Conservation (phyloP, 2,888 invertebrate species). For the Drepana falcataria region DNA sequence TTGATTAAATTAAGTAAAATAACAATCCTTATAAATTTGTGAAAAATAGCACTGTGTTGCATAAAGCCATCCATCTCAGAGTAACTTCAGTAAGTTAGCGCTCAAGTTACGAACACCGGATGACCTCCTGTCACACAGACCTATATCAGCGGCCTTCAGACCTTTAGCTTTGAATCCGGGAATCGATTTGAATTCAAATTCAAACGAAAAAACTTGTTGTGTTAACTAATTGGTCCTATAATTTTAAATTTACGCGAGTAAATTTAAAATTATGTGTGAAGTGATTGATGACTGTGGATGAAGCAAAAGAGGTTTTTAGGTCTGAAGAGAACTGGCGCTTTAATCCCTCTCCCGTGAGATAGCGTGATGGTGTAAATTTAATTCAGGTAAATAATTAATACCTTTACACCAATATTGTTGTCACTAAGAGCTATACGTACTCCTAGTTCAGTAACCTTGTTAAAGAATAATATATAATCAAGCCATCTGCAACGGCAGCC, state of each 20-base stretch:
- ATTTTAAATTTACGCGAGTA: too few relatives aligned
- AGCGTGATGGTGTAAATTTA: too few relatives aligned
- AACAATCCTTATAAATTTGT: too few relatives aligned
- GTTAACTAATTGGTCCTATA: too few relatives aligned
- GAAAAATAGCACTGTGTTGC: not conserved
- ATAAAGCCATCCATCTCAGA: not conserved
- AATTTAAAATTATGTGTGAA: too few relatives aligned
- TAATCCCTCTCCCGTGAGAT: too few relatives aligned
- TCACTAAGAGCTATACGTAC: slow-evolving; percentile 19
- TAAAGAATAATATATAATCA: slow-evolving; percentile 24
- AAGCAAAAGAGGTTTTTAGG: too few relatives aligned
- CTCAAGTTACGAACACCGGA: slow-evolving; percentile 57
- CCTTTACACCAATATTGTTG: slow-evolving; percentile 16
- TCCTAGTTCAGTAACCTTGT: slow-evolving; percentile 20
- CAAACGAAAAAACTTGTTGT: too few relatives aligned
- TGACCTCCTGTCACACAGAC: slow-evolving; percentile 42
- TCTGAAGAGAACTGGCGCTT: too few relatives aligned
- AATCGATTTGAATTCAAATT: not conserved
- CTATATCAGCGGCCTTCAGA: slow-evolving; percentile 45
- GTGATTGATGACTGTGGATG: too few relatives aligned
- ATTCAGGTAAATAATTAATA: too few relatives aligned
- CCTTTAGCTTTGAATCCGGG: not conserved
- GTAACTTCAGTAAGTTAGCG: not conserved
- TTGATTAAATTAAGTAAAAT: too few relatives aligned
- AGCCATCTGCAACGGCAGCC: slow-evolving; percentile 25